Conservation (phyloP, 2,113 vertebrate genomes). For the Podarcis cretensis region DNA sequence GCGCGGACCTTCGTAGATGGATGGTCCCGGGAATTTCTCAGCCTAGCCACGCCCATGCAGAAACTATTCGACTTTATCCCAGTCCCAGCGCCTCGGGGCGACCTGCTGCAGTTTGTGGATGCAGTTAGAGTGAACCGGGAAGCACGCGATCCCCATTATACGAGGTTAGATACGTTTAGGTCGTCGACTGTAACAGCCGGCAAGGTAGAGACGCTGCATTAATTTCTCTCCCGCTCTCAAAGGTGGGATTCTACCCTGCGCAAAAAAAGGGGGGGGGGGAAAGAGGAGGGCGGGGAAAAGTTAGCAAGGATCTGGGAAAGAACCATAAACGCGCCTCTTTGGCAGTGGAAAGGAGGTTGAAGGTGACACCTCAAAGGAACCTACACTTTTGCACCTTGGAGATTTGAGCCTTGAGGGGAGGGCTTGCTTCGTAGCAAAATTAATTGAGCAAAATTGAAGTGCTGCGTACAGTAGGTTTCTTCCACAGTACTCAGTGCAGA, state of each 20-base stretch:
- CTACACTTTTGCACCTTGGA: background rate
- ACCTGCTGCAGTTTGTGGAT: slow-evolving; percentile 15
- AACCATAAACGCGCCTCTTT: background rate
- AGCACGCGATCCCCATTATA: background rate
- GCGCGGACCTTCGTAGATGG: too few relatives aligned
- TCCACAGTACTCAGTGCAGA: background rate
- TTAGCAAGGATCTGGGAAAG: too few relatives aligned
- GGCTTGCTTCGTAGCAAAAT: background rate
- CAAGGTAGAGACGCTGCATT: slow-evolving; percentile 45
- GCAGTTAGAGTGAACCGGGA: too few relatives aligned
- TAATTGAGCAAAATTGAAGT: background rate
- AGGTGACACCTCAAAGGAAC: background rate
- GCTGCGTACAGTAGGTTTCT: background rate
- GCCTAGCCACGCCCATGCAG: too few relatives aligned
- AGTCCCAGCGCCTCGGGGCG: background rate
- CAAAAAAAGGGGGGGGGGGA: too few relatives aligned
- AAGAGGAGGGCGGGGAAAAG: background rate
- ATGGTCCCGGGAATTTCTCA: too few relatives aligned
- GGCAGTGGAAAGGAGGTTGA: background rate
- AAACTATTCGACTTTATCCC: too few relatives aligned
- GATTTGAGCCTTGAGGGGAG: too few relatives aligned
- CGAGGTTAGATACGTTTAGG: slow-evolving; percentile 45
- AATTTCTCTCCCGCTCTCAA: background rate
- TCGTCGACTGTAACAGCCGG: slow-evolving; percentile 65
- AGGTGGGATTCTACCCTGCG: background rate